Base-by-base conservation (phyloP, 2,797 vertebrate genomes). In the Rhinichthys osculus region DNA sequence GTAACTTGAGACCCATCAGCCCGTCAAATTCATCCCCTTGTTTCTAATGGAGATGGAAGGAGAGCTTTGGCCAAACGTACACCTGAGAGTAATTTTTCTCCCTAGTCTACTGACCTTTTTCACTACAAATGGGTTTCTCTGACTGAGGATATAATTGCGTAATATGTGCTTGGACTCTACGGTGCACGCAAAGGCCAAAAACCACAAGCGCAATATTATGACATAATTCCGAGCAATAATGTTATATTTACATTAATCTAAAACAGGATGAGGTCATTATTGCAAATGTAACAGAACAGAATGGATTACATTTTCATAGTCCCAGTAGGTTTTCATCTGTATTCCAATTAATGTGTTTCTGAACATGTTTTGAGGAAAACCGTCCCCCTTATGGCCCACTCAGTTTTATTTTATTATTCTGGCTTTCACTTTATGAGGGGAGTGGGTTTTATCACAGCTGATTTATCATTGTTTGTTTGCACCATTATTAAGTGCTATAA, bases 11-110 rank as follows among this genome's bases (percentile, higher is more conserved):
- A 83, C 74, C 40, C 50, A 57, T 70, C 47, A 78, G 38, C 64
- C 69, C 7, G 40, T 86, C 71, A 88, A 85, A 87, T 81, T 87
- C 85, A 83, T 85, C 85, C 83, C 74, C 79, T 84, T 50, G 67
- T 73, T 69, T 88, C 85, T 87, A 78, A 88, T 85, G 72, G 70
- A 87, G 80, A 84, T 87, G 50, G 50, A 82, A 87, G 82, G 84
- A 85, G 79, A 54, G 81, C 78, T 77, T 59, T 7, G 78, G 66
- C 72, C 57, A 52, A 57, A 82, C 44, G 11, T 70, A 81, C 87
- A 88, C 82, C 84, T 88, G 84, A 84, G 66, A 82, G 82, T 67
- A 76, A 79, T 84, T 81, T 87, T 47, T 66, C 11, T 19, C 27
- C 52, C 79, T 67, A 35, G 86, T 82, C 81, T 80, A 72, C 78